These are phyloP conservation scores for Falco concolor DNA, from an alignment of 2,797 vertebrate species.

Conservation along the genomic window DNA sequence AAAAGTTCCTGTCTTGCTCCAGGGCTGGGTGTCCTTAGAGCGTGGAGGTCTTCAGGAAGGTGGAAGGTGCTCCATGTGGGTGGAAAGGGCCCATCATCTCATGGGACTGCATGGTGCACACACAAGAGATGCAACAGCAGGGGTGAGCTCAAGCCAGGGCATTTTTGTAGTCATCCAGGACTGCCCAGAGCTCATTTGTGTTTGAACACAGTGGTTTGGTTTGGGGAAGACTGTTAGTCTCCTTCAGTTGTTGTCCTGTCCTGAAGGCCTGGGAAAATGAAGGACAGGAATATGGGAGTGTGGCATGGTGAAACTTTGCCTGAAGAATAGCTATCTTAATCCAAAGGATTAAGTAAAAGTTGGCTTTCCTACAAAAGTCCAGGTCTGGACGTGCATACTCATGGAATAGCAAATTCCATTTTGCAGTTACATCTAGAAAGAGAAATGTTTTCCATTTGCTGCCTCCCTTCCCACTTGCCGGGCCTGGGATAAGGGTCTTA, in stretches of 20 bases:
- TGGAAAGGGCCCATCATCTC: neutral
- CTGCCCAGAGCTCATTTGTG: neutral
- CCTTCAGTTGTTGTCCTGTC: neutral
- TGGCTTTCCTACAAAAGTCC: neutral
- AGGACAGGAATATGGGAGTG: neutral
- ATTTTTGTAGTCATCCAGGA: neutral
- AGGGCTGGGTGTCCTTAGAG: neutral
- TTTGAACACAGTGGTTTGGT: neutral
- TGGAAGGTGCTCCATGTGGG: neutral
- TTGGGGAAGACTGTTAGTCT: neutral
- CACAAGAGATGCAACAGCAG: neutral
- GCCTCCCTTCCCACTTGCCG: neutral
- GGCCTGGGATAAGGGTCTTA: conserved; percentile 2
- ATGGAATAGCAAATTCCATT: neutral
- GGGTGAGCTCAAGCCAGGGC: neutral
- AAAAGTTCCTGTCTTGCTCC: neutral
- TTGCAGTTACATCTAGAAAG: conserved; percentile 17
- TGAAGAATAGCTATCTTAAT: neutral
- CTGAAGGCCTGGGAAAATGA: neutral
- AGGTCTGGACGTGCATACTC: neutral
- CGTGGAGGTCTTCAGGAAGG: neutral
- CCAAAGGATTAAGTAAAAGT: neutral
- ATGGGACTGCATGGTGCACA: accelerated
- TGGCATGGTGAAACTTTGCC: neutral
- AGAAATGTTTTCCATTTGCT: conserved; percentile 31